Evolutionary conservation across 30 jellyfish, hydroid and myxozoan genomes (phyloP).

Genomic region (Hydractinia symbiolongicarpus): DNA sequence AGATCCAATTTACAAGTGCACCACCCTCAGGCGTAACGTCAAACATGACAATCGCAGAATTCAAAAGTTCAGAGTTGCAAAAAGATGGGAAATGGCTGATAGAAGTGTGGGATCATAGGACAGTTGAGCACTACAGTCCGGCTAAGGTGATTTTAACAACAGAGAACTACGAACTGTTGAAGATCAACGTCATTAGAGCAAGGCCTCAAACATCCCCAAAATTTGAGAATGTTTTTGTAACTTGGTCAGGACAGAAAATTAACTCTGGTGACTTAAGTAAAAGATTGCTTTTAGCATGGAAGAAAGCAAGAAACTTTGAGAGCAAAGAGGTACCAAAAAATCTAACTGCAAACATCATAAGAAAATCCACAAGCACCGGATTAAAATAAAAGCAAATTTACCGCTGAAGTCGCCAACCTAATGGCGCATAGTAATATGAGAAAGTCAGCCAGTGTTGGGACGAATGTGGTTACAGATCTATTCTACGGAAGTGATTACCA

Average conservation of each 20-base stretch:
- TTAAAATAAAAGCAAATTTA: neutral
- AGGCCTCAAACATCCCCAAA: constrained; percentile 12
- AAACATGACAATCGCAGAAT: constrained; percentile 11
- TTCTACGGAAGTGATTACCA: neutral
- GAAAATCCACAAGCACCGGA: constrained; percentile 12
- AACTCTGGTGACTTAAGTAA: neutral
- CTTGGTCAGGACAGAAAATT: constrained; percentile 10
- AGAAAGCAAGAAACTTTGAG: constrained; percentile 13
- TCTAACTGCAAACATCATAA: constrained; percentile 5
- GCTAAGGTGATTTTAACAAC: neutral
- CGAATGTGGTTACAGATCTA: constrained; percentile 1
- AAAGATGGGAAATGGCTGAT: neutral
- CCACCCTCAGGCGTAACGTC: constrained; percentile 4
- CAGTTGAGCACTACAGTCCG: constrained; percentile 10
- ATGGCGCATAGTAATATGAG: constrained; percentile 10
- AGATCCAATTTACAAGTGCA: neutral
- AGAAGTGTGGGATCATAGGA: constrained; percentile 17
- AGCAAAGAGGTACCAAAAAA: constrained; percentile 5
- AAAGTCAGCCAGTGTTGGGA: neutral
- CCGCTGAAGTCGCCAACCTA: neutral
- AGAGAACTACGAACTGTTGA: neutral
- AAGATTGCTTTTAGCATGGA: constrained; percentile 10
- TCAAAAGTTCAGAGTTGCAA: neutral
- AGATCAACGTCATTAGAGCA: neutral
- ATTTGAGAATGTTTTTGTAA: constrained; percentile 14